A percentile compares a stretch with the other conserved stretches of the same genome.
These are phyloP conservation scores for Drosophila kurseongensis DNA, from an alignment of 1,140 invertebrate species.

Conservation along the genomic window DNA sequence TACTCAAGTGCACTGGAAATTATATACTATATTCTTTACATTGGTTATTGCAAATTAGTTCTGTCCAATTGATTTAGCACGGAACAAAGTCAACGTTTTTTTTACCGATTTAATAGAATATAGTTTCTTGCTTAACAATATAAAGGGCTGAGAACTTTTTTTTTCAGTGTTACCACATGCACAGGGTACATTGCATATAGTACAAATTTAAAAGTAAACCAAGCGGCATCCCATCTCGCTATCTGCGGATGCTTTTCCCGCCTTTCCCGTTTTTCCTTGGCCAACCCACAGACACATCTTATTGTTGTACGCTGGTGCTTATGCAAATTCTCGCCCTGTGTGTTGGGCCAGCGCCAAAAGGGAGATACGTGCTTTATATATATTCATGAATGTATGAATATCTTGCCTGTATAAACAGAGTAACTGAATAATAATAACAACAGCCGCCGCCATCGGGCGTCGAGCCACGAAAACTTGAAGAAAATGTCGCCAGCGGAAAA, in stretches of 20 bases:
- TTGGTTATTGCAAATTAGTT: too few relatives aligned
- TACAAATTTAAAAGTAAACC: conserved; percentile 80
- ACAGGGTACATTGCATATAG: conserved; percentile 47
- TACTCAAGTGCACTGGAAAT: conserved; percentile 1
- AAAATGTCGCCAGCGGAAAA: conserved; percentile 67
- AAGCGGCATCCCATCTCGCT: conserved; percentile 68
- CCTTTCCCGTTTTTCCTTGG: conserved; percentile 23
- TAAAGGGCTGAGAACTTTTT: background rate
- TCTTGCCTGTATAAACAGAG: conserved; percentile 77
- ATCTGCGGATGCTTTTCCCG: conserved; percentile 65
- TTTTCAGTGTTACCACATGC: conserved; percentile 15
- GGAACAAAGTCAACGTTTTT: too few relatives aligned
- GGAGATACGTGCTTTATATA: conserved; percentile 76
- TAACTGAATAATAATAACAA: conserved; percentile 81
- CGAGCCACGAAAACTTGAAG: conserved; percentile 37
- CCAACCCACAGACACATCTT: conserved; percentile 29
- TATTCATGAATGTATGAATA: conserved; percentile 82
- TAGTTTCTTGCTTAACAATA: too few relatives aligned
- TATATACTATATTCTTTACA: too few relatives aligned
- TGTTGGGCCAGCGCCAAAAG: conserved; percentile 72
- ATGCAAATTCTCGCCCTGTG: conserved; percentile 74
- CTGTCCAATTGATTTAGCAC: too few relatives aligned
- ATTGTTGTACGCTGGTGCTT: conserved; percentile 70
- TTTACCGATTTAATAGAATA: too few relatives aligned
- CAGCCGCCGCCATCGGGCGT: conserved; percentile 31